Percentiles rank a stretch among this genome's conserved stretches.
These are phyloP conservation scores for Bovichtus variegatus DNA, from an alignment of 2,797 vertebrate species.

Conservation along the genomic window DNA sequence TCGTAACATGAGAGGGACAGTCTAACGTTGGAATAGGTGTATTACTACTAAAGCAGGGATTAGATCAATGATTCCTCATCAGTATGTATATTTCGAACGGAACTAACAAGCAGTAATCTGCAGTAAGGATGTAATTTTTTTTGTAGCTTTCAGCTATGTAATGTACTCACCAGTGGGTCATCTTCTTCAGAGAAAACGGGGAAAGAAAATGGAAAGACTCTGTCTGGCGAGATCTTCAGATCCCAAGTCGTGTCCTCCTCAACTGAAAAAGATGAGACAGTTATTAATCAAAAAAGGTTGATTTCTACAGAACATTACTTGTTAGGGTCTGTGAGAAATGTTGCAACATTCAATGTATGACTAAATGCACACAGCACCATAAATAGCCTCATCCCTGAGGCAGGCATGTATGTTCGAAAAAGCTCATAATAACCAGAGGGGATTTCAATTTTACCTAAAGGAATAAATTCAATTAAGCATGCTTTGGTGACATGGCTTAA, in stretches of 20 bases:
- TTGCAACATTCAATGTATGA: slow-evolving; percentile 13
- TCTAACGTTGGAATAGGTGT: no score
- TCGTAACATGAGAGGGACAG: no score
- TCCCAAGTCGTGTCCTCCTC: slow-evolving; percentile 26
- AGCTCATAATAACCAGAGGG: slow-evolving; percentile 28
- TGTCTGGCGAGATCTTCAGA: slow-evolving; percentile 63
- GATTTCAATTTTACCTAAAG: slow-evolving; percentile 27
- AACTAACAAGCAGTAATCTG: background rate
- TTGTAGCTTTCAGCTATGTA: background rate
- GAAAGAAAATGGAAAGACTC: slow-evolving; percentile 66
- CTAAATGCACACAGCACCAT: slow-evolving; percentile 2
- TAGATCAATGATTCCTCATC: no score
- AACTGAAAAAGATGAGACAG: slow-evolving; percentile 24
- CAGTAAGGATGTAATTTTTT: background rate
- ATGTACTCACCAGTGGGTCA: slow-evolving; percentile 72
- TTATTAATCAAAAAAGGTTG: background rate
- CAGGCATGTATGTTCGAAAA: slow-evolving; percentile 15
- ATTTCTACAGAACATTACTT: background rate
- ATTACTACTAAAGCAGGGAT: no score
- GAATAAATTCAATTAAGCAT: slow-evolving; percentile 42
- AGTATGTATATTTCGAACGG: background rate
- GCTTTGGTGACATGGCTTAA: slow-evolving; percentile 21
- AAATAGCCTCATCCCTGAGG: slow-evolving; percentile 24
- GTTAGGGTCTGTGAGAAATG: slow-evolving; percentile 17
- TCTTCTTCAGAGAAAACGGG: slow-evolving; percentile 58